A percentile compares a stretch with the other conserved stretches of the same genome.
These are phyloP conservation scores for Oxycera nigricornis DNA, from an alignment of 2,888 invertebrate species.

Conservation along the genomic window DNA sequence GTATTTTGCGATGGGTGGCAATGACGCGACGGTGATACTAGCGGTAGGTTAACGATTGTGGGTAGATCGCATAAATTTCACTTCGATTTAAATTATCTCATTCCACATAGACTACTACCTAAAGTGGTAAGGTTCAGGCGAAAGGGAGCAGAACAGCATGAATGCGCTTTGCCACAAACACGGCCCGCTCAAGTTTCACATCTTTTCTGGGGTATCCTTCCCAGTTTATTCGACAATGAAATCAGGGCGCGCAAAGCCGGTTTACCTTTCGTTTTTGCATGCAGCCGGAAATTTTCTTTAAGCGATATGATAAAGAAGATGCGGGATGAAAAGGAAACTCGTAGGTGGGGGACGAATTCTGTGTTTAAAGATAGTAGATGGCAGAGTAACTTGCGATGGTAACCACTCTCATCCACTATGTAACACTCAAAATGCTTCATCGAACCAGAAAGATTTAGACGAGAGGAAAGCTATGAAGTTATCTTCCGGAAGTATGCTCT, in stretches of 20 bases:
- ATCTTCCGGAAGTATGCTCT: constrained; percentile 33
- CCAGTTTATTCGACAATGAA: neutral
- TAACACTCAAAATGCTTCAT: too few relatives aligned
- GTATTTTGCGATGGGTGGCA: neutral
- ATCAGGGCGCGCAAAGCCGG: neutral
- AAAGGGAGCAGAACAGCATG: neutral
- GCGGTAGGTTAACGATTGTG: neutral
- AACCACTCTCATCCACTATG: too few relatives aligned
- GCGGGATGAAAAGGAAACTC: neutral
- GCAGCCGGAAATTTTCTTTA: constrained; percentile 36
- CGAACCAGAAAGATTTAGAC: too few relatives aligned
- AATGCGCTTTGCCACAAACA: constrained; percentile 10
- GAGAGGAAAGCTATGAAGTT: constrained; percentile 7
- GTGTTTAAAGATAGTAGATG: neutral
- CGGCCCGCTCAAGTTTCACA: neutral
- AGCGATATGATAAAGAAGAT: neutral
- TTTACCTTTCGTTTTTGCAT: constrained; percentile 26
- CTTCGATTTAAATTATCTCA: constrained; percentile 48
- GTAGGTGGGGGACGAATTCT: neutral
- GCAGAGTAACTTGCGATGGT: neutral
- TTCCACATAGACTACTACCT: neutral
- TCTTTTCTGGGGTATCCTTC: neutral
- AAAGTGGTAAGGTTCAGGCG: neutral
- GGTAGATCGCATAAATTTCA: constrained; percentile 45
- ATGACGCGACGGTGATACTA: neutral